Conservation (phyloP, 1,140 invertebrate species). For the Melipona quadrifasciata region DNA sequence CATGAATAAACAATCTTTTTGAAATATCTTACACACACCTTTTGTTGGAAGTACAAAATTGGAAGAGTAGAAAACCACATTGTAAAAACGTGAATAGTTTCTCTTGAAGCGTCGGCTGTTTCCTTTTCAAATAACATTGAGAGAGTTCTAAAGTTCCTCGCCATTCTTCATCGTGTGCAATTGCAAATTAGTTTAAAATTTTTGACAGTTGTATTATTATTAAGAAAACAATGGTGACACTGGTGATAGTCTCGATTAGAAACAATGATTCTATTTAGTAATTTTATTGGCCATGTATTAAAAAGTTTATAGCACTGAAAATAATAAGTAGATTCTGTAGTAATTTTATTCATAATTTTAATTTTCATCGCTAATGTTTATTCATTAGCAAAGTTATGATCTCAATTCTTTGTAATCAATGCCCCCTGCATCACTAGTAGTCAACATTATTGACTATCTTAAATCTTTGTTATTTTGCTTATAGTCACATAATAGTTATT, state of each 20-base stretch:
- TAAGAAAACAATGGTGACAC: no score
- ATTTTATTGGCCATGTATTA: no score
- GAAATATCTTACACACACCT: neutral
- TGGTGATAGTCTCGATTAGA: no score
- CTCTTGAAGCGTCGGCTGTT: neutral
- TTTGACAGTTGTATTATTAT: no score
- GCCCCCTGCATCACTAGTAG: neutral
- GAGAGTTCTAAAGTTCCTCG: no score
- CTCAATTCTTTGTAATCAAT: no score
- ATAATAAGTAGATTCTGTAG: neutral
- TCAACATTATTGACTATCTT: neutral
- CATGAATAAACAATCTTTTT: slow-evolving; percentile 24
- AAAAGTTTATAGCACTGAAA: neutral
- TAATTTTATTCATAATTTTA: neutral
- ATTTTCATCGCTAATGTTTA: neutral
- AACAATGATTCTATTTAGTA: no score
- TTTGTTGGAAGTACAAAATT: slow-evolving; percentile 66
- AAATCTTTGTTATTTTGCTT: neutral
- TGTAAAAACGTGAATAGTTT: neutral
- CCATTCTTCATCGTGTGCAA: neutral
- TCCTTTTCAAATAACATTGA: no score
- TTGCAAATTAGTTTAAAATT: neutral
- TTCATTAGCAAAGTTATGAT: no score
- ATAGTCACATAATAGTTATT: neutral
- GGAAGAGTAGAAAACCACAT: slow-evolving; percentile 67